phyloP scores from a whole-genome alignment of 1,140 invertebrate genomes.

The Diuraphis noxia region DNA sequence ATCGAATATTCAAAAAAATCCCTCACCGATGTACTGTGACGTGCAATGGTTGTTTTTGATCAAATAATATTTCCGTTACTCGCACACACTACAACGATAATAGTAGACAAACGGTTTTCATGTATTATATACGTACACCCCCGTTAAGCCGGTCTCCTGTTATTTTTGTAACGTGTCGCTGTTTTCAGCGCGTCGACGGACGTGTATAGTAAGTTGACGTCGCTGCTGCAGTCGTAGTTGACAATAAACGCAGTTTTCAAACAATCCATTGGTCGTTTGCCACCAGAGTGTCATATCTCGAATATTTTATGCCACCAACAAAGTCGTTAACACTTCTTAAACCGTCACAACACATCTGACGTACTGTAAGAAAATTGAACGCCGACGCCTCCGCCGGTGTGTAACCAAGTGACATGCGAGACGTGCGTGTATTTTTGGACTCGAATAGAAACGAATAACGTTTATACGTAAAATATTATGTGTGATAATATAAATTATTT shows the following conservation, averaged over 20 bases:
- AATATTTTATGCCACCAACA: neutral
- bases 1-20: too few species aligned
- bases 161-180: neutral
- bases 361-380: neutral
- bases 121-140: too few species aligned
- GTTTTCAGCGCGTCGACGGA: neutral
- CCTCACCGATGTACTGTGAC: too few species aligned
- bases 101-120: neutral
- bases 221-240: neutral
- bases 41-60: neutral
- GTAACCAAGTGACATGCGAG: neutral
- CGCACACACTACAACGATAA: neutral
- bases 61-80: neutral
- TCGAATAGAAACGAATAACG: neutral
- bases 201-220: too few species aligned
- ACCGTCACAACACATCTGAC: neutral
- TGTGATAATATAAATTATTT: neutral
- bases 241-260: slow-evolving; percentile 25
- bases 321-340: slow-evolving; percentile 8
- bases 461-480: neutral
- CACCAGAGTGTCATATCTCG: neutral
- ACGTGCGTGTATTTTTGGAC: neutral
- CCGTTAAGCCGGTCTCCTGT: neutral
- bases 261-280: neutral
- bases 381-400: neutral